Conservation (phyloP, 2,888 invertebrate genomes). For the Diadromus collaris region DNA sequence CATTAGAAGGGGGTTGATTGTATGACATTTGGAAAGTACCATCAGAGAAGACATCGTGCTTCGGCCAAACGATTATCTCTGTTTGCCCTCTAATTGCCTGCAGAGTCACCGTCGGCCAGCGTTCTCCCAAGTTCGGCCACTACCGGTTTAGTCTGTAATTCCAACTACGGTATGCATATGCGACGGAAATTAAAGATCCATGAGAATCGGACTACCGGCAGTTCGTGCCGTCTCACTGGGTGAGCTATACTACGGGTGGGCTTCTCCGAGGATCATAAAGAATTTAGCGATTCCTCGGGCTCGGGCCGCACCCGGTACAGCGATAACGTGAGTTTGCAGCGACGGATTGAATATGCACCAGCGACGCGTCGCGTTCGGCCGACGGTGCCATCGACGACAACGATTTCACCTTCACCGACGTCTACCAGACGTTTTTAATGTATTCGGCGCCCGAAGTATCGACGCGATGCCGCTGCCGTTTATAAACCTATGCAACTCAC, state of each 20-base stretch:
- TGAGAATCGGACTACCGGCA: background rate
- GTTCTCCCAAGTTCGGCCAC: too few relatives aligned
- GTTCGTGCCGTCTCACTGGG: background rate
- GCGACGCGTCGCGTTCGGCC: conserved; percentile 2
- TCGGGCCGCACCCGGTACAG: background rate
- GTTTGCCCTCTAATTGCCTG: background rate
- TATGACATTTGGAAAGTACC: background rate
- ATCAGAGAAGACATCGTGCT: background rate
- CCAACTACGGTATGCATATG: background rate
- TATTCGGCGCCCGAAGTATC: conserved; percentile 73
- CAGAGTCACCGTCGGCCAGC: too few relatives aligned
- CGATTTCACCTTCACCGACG: conserved; percentile 35
- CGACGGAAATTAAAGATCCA: background rate
- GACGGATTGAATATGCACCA: conserved; percentile 5
- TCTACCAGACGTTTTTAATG: conserved; percentile 68
- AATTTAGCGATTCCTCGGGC: conserved; percentile 19
- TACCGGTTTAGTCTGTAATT: too few relatives aligned
- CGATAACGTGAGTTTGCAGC: background rate
- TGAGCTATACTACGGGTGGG: conserved; percentile 1
- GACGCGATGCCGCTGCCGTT: conserved; percentile 54
- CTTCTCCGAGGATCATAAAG: conserved; percentile 16
- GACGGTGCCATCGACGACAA: conserved; percentile 40
- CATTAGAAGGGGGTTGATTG: background rate
- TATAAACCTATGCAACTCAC: conserved; percentile 56
- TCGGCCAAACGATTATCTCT: background rate